Evolutionary conservation across 2,797 vertebrate genomes (phyloP).

Genomic region (Hapalemur alaotrensis): DNA sequence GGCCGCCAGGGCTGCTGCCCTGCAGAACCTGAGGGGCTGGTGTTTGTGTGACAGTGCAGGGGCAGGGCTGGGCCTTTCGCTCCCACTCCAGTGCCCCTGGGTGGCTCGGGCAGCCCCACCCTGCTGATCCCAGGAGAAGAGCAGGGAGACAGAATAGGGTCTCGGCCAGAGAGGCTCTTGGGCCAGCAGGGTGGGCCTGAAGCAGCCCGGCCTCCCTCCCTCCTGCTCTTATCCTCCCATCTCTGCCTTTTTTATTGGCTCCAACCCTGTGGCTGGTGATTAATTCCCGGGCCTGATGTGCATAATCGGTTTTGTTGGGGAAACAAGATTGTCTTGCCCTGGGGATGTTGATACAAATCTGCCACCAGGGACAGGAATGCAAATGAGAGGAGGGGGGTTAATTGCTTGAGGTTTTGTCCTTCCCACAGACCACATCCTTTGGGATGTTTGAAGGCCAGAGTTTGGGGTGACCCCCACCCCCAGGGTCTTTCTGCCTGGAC

Average conservation of each 20-base stretch:
- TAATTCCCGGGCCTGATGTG: slow-evolving; percentile 64
- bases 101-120: neutral
- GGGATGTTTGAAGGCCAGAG: neutral
- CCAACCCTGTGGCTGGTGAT: slow-evolving; percentile 27
- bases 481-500: neutral
- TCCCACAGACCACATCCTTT: neutral
- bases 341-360: slow-evolving; percentile 65
- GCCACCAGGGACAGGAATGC: neutral
- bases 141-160: accelerated
- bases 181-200: accelerated
- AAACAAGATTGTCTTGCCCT: slow-evolving; percentile 72
- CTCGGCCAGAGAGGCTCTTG: neutral
- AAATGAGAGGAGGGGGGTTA: slow-evolving; percentile 46
- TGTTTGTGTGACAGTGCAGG: too few relatives aligned
- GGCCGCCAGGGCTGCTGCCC: neutral
- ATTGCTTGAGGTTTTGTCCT: neutral
- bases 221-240: neutral
- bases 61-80: accelerated
- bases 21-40: neutral
- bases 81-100: neutral
- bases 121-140: neutral
- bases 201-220: neutral
- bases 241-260: slow-evolving; percentile 25
- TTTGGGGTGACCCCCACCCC: neutral
- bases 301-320: slow-evolving; percentile 69